Percentiles rank a stretch among this genome's conserved stretches.
Conservation (phyloP, 2,797 vertebrate genomes). For the Pogoniulus pusillus region DNA sequence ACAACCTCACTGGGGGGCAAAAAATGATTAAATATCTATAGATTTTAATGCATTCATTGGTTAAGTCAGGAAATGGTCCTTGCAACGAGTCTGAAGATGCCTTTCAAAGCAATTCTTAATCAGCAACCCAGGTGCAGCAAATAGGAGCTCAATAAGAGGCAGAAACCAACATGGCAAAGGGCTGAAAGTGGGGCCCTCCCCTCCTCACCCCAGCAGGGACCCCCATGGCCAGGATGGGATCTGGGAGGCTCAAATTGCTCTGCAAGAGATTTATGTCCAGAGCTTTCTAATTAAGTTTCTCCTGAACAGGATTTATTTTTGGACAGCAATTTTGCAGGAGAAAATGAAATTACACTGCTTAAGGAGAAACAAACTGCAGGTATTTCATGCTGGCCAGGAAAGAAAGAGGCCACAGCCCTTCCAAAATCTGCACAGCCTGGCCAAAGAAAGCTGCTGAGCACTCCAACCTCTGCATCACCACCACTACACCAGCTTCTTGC, state of each 20-base stretch:
- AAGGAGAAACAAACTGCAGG: not conserved
- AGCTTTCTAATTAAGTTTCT: not conserved
- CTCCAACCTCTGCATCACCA: not conserved
- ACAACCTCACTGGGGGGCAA: conserved; percentile 46
- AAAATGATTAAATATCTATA: conserved; percentile 75
- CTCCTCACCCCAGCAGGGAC: fast-evolving
- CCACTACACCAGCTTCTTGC: fast-evolving
- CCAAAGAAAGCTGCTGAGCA: not conserved
- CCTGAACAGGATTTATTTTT: not conserved
- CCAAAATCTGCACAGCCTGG: not conserved
- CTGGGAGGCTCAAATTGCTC: fast-evolving
- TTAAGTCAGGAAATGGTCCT: conserved; percentile 66
- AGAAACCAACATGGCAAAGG: not conserved
- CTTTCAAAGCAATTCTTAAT: conserved; percentile 48
- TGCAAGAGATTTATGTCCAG: not conserved
- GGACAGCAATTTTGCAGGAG: not conserved
- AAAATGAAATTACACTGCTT: not conserved
- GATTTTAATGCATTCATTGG: conserved; percentile 72
- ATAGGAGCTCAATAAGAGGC: conserved; percentile 1
- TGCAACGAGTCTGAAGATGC: conserved; percentile 21
- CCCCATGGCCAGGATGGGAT: fast-evolving
- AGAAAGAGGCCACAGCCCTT: not conserved
- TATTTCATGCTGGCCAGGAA: not conserved
- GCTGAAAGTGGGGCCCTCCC: not conserved
- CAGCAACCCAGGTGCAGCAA: conserved; percentile 42